Conservation (phyloP, 2,797 vertebrate species). For the Pseudomugil tenellus region DNA sequence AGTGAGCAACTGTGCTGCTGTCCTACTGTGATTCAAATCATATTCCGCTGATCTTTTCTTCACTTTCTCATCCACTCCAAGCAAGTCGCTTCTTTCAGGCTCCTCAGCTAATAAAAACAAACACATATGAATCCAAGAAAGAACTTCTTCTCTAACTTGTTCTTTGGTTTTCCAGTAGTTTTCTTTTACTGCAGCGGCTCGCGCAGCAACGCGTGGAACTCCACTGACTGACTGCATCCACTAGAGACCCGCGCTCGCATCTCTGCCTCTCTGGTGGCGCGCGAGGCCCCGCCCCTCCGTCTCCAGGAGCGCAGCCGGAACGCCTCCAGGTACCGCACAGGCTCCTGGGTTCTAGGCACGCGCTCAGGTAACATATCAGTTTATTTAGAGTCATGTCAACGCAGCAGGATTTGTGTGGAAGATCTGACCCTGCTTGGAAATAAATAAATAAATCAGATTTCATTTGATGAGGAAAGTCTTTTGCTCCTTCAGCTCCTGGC, state of each 20-base stretch:
- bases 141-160: background rate
- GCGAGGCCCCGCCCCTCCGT: slow-evolving; percentile 50
- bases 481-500: slow-evolving; percentile 24
- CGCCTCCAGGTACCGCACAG: slow-evolving; percentile 53
- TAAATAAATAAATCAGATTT: background rate
- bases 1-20: slow-evolving; percentile 6
- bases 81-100: slow-evolving; percentile 7
- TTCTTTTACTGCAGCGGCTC: background rate
- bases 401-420: background rate
- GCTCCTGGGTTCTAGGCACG: background rate
- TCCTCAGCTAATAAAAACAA: background rate
- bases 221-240: slow-evolving; percentile 40
- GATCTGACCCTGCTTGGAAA: background rate
- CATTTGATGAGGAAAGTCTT: background rate
- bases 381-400: background rate
- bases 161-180: background rate
- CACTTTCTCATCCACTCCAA: slow-evolving; percentile 46
- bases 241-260: slow-evolving; percentile 34
- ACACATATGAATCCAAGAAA: background rate
- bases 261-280: slow-evolving; percentile 19
- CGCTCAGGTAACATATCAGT: no score
- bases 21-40: slow-evolving; percentile 55
- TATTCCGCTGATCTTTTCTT: slow-evolving; percentile 36
- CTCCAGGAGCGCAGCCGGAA: slow-evolving; percentile 11
- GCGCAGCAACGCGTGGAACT: slow-evolving; percentile 4